phyloP scores from a whole-genome alignment of 2,113 vertebrate genomes.

The Malurus alboscapulatus region DNA sequence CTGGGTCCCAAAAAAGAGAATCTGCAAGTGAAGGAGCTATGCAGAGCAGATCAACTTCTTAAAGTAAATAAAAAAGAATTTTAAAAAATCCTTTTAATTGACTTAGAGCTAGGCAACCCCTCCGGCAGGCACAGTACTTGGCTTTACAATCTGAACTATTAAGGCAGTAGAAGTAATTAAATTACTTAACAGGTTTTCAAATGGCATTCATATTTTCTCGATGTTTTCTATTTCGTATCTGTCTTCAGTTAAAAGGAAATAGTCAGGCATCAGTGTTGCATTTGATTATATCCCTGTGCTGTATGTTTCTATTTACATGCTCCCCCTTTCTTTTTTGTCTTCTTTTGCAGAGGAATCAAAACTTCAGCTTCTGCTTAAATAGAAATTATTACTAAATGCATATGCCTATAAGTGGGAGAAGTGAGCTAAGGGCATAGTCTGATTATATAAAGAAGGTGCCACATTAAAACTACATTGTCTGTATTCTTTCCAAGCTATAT shows the following conservation, averaged over 20 bases:
- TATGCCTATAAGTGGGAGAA: background rate
- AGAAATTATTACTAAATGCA: background rate
- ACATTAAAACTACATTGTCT: background rate
- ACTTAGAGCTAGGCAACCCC: background rate
- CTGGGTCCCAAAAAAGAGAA: background rate
- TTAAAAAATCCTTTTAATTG: background rate
- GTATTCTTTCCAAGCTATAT: background rate
- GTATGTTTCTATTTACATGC: background rate
- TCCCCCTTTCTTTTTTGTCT: background rate
- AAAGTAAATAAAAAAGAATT: background rate
- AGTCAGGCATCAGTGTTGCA: background rate
- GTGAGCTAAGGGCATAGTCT: background rate
- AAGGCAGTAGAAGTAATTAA: conserved; percentile 44
- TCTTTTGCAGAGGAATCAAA: background rate
- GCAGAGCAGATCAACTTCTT: background rate
- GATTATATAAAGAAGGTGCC: background rate
- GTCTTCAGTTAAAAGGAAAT: background rate
- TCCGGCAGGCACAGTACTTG: background rate
- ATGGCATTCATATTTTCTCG: background rate
- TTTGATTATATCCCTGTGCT: background rate
- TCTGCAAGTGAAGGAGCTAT: background rate
- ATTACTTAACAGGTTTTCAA: conserved; percentile 30
- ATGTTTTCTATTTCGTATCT: conserved; percentile 12
- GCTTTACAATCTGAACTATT: background rate
- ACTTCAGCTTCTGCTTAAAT: background rate